Base-by-base conservation (phyloP, 2,797 vertebrate species). In the Potorous gilbertii region DNA sequence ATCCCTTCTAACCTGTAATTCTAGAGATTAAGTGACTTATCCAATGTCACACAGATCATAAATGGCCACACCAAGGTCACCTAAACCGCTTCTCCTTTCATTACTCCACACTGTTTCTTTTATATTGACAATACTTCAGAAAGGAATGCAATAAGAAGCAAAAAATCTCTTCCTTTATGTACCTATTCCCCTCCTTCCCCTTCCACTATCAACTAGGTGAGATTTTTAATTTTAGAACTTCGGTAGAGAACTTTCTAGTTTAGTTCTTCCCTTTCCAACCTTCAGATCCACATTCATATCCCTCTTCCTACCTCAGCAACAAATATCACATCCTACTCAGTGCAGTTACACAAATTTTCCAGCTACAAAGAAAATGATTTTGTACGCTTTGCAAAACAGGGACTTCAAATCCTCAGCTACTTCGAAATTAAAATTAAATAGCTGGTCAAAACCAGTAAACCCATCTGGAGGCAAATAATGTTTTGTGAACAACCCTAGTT, bases 341-440 rank as follows among this genome's bases (percentile, higher is more conserved):
- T 9, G 18, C 21, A 46, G 8, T 81, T 40, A 87, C 74, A 87
- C 40, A 81, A 81, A 46, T 87, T 87, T 87, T 40, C 40, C 74
- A 87, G 74, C 24, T 10, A 50, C 74, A 87, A 14, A 81, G n/a
- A 81, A 18, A 81, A 87, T 81, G 40, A 10, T 81, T 46, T 81
- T 46, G 40, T 27, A 24, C 46, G 40, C 74, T 87, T 87, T 87
- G 21, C 40, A 87, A 87, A 81, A 87, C 8, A 87, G 40, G 50
- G 3, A 46, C 40, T 87, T 27, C 74, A 87, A 87, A 87, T 27
- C 24, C 74, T 46, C 40, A 46, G 24, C 21, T 87, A 87, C 40
- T 87, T 87, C 50, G 40, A 50, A 87, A 87, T 87, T 87, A 87
- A 87, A 81, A 87, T 87, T 87, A 87, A 87, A 87, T 87, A 87